phyloP scores from a whole-genome alignment of 2,113 vertebrate species.

The Spilogale gracilis region DNA sequence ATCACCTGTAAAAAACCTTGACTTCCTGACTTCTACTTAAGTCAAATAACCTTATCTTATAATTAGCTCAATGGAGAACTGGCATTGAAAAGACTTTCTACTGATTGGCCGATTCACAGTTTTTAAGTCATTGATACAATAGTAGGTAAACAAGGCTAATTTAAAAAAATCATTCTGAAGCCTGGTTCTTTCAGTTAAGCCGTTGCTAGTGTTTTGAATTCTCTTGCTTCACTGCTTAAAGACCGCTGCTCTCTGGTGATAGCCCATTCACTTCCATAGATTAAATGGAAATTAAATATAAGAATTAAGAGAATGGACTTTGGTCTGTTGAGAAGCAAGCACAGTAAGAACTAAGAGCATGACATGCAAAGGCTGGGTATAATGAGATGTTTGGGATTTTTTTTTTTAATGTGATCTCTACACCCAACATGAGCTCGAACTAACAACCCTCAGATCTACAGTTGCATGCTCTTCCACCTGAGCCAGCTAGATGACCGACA shows the following conservation, averaged over 20 bases:
- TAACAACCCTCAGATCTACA: background rate
- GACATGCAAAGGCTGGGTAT: background rate
- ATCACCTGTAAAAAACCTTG: constrained; percentile 31
- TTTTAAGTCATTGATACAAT: constrained; percentile 39
- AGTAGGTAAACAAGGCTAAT: constrained; percentile 7
- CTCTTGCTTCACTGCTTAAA: constrained; percentile 33
- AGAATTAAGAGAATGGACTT: constrained; percentile 16
- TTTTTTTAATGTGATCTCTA: background rate
- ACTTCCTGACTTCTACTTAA: constrained; percentile 60
- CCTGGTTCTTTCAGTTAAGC: background rate
- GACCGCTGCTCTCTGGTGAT: background rate
- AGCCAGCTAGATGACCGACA: background rate
- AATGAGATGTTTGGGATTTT: background rate
- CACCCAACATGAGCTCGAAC: background rate
- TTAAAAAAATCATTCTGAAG: background rate
- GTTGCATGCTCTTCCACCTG: background rate
- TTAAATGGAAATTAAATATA: constrained; percentile 26
- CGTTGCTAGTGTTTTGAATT: constrained; percentile 30
- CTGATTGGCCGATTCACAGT: constrained; percentile 2
- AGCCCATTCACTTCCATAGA: background rate
- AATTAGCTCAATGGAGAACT: constrained; percentile 39
- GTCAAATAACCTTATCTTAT: constrained; percentile 63
- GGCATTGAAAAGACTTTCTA: background rate
- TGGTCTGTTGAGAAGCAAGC: constrained; percentile 11
- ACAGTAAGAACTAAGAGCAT: background rate